Conservation (phyloP, 2,113 vertebrate species). For the Dicaeum eximium region DNA sequence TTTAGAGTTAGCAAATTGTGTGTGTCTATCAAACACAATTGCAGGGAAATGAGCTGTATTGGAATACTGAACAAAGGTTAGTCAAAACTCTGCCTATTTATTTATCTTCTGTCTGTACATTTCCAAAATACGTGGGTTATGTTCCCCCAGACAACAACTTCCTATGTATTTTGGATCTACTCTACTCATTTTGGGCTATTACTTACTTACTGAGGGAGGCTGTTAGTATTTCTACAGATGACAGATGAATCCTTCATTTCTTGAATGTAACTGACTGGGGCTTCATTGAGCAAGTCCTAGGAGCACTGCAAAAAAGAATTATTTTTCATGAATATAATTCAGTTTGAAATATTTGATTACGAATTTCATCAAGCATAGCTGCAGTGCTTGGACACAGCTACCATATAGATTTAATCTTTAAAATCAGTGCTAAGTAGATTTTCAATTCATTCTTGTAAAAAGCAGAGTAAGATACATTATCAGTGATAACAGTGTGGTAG, state of each 20-base stretch:
- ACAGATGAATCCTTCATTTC: conserved; percentile 28
- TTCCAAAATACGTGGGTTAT: not conserved
- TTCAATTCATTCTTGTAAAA: not conserved
- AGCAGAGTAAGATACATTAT: not conserved
- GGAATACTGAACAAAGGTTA: conserved; percentile 26
- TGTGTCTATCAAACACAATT: conserved; percentile 34
- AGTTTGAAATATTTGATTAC: not conserved
- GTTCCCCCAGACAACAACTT: conserved; percentile 14
- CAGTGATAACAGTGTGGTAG: not conserved
- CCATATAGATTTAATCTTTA: not conserved
- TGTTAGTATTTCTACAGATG: not conserved
- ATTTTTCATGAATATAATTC: not conserved
- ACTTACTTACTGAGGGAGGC: not conserved
- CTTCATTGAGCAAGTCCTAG: not conserved
- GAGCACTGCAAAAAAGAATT: not conserved
- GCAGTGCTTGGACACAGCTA: not conserved
- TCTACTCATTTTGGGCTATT: not conserved
- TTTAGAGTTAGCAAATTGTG: conserved; percentile 33
- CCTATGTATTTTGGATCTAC: not conserved
- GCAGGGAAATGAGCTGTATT: conserved; percentile 17
- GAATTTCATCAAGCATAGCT: not conserved
- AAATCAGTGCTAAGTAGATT: not conserved
- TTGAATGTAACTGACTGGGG: conserved; percentile 7
- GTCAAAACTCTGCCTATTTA: conserved; percentile 38
- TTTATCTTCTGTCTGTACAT: conserved; percentile 17